Conservation (phyloP, 2,113 vertebrate species). For the Siniperca knerii region DNA sequence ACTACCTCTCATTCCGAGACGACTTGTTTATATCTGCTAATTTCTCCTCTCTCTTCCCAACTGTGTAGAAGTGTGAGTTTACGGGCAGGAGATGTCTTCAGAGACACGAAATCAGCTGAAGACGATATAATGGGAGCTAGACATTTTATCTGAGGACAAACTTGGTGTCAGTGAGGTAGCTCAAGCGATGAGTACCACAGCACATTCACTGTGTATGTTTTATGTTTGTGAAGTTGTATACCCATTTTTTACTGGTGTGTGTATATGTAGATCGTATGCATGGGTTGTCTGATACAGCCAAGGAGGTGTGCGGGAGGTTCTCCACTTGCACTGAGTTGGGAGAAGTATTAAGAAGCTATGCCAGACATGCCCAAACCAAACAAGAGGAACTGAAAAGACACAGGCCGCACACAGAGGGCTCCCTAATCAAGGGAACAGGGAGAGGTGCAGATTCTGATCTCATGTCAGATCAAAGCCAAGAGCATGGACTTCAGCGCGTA, state of each 20-base stretch:
- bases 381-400: conserved; percentile 39
- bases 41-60: conserved; percentile 31
- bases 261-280: neutral
- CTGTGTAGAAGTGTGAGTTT: conserved; percentile 7
- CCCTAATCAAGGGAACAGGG: conserved; percentile 27
- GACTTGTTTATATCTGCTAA: conserved; percentile 56
- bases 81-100: conserved; percentile 10
- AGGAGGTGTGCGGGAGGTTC: conserved; percentile 41
- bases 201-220: neutral
- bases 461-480: conserved; percentile 20
- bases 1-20: conserved; percentile 53
- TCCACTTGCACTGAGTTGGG: conserved; percentile 48
- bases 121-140: neutral
- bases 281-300: conserved; percentile 9
- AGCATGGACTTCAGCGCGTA: neutral
- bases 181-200: neutral
- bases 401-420: conserved; percentile 32
- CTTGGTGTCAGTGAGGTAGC: neutral
- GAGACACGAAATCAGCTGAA: conserved; percentile 29
- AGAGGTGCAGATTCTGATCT: conserved; percentile 26
- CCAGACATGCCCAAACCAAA: conserved; percentile 63
- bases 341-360: conserved; percentile 66
- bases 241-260: neutral
- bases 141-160: conserved; percentile 44
- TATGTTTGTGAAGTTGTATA: neutral